phyloP scores from a whole-genome alignment of 2,797 vertebrate genomes.

The Melanotaenia pygmaea region DNA sequence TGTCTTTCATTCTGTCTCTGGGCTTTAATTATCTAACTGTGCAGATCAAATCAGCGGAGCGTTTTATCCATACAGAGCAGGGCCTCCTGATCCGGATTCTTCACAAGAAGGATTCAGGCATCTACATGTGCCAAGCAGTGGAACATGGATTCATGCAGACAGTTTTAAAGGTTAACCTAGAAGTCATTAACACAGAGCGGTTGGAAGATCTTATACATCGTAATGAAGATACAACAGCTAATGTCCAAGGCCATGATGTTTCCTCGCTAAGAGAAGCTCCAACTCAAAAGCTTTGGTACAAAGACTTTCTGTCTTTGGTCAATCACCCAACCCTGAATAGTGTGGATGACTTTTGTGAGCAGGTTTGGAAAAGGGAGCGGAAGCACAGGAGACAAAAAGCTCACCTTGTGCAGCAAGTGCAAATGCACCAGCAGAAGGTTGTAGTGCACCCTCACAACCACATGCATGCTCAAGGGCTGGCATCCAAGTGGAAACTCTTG shows the following conservation, averaged over 20 bases:
- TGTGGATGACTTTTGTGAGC: conserved; percentile 98
- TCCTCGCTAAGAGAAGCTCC: conserved; percentile 84
- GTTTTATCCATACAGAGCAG: conserved; percentile 91
- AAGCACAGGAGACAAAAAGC: conserved; percentile 92
- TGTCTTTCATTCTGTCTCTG: conserved; percentile 14
- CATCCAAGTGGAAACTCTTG: conserved; percentile 96
- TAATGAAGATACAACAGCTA: conserved; percentile 81
- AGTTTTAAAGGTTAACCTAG: conserved; percentile 91
- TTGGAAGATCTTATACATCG: conserved; percentile 92
- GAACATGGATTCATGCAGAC: conserved; percentile 98
- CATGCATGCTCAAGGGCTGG: conserved; percentile 75
- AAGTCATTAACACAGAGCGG: conserved; percentile 92
- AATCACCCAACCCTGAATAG: conserved; percentile 96
- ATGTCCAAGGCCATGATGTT: conserved; percentile 79
- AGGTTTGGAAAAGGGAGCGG: conserved; percentile 97
- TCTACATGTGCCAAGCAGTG: conserved; percentile 93
- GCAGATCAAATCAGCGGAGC: conserved; percentile 90
- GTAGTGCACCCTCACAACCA: conserved; percentile 58
- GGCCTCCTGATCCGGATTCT: conserved; percentile 93
- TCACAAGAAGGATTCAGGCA: conserved; percentile 88
- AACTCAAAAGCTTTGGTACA: conserved; percentile 95
- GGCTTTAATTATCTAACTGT: conserved; percentile 15
- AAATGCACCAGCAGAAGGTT: conserved; percentile 62
- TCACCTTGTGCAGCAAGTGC: conserved; percentile 77
- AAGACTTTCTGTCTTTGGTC: conserved; percentile 97